These are phyloP conservation scores for Belgica antarctica DNA, from an alignment of 2,888 invertebrate species.

Conservation along the genomic window DNA sequence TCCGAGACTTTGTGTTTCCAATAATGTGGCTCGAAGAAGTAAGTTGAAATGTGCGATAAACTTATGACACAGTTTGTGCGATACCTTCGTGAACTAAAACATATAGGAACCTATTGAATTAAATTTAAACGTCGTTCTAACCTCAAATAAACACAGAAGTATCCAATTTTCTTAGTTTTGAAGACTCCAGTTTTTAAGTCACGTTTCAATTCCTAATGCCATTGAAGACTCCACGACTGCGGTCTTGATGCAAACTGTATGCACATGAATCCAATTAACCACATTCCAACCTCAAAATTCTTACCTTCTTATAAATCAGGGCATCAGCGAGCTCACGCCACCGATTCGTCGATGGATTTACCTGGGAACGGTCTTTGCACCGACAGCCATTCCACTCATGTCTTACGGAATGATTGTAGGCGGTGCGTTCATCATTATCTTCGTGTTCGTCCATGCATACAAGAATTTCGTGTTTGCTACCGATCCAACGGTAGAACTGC, in stretches of 20 bases:
- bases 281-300: no score
- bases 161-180: no score
- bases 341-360: conserved; percentile 80
- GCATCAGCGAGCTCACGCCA: conserved; percentile 74
- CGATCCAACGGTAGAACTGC: conserved; percentile 67
- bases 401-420: conserved; percentile 71
- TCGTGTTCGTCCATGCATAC: conserved; percentile 71
- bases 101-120: no score
- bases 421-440: conserved; percentile 65
- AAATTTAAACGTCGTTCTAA: background rate
- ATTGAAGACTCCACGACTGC: no score
- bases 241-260: no score
- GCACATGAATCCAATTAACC: no score
- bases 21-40: conserved; percentile 89
- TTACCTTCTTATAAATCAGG: conserved; percentile 59
- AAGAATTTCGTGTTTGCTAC: conserved; percentile 69
- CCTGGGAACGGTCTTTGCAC: conserved; percentile 74
- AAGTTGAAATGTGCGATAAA: no score
- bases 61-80: background rate
- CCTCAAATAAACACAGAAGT: no score
- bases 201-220: no score
- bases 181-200: no score
- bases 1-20: conserved; percentile 78
- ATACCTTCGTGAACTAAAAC: background rate
- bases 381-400: conserved; percentile 66